Evolutionary conservation across 1,140 invertebrate species (phyloP), one percentile per base, ranked within the genome.

Genomic region (Batillaria attramentaria): DNA sequence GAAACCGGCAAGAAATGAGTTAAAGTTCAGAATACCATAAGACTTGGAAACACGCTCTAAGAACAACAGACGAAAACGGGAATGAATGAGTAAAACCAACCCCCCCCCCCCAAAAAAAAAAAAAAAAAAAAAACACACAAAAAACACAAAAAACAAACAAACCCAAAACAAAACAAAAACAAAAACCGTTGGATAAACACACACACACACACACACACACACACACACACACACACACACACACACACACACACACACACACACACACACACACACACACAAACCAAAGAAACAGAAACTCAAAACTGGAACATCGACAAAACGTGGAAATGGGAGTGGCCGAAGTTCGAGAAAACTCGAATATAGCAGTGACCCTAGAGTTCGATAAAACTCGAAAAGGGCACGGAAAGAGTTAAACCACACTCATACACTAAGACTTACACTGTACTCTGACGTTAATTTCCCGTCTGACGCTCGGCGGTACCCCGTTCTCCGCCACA

Each of bases 401-500:
- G n/a, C 46, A 50, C 10, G 13, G 24, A 50, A 50, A 50, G 13
- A 50, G 13, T 50, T 50, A 50, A 50, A 50, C 24, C 24, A 13
- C 24, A 50, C 10, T 50, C 46, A 13, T 50, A 24, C 46, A 50
- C 24, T 13, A 50, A 24, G 46, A 24, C 46, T 13, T 50, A 50
- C 24, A 50, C 10, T 13, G 46, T 13, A 50, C 10, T 50, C 24
- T 50, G 13, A 24, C 24, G 13, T 50, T 24, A 50, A 24, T 13
- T 50, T 24, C 24, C 13, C 46, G 24, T 50, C 81, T 84, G 2
- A 86, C 84, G 16, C 83, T 81, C 57, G 86, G 85, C 8, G 84
- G 78, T 4, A 90, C 87, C 33, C 84, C 84, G 68, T 90, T 90
- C 75, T 84, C 85, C 24, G 90, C 90, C 33, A 85, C 82, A 74